Evolutionary conservation across 2,797 vertebrate genomes (phyloP), one percentile per base, ranked within the genome.

Genomic region (Rhabdophis nuchalis): DNA sequence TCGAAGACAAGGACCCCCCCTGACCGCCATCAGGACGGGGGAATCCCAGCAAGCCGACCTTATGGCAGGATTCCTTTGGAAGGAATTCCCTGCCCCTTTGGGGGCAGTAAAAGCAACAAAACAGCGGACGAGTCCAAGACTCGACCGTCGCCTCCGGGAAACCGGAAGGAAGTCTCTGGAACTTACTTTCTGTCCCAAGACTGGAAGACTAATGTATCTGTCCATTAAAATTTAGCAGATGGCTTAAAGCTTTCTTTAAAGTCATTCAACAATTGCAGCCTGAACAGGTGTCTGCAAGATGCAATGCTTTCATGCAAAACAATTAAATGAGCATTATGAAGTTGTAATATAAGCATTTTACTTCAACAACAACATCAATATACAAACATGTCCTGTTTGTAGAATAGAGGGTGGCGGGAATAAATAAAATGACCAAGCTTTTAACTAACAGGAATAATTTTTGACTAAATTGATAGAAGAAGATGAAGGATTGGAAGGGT

Each of bases 391-490:
- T 95, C 91, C 90, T 50, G 5, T 52, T 89, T 12, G 89, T 27
- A 72, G 29, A 29, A 46, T 5, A 61, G 27, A 60, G 27, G 27
- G 60, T 4, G 10, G 8, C 13, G 41, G 18, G 60, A 57, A 91
- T 58, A 41, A 93, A 92, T 50, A 92, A 92, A 89, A 90, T 91
- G 14, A 46, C 94, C 57, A 92, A 93, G 92, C 95, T 97, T 96
- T 96, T 97, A n/a, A n/a, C n/a, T n/a, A n/a, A n/a, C n/a, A n/a
- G n/a, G n/a, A n/a, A n/a, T n/a, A n/a, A n/a, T n/a, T n/a, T n/a
- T n/a, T n/a, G n/a, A n/a, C n/a, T n/a, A n/a, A n/a, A n/a, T n/a
- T n/a, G n/a, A n/a, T n/a, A n/a, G n/a, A n/a, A n/a, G n/a, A n/a
- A n/a, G n/a, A n/a, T n/a, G n/a, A n/a, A n/a, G n/a, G n/a, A n/a